Conservation (phyloP, 2,888 invertebrate genomes). For the Heliconius charithonia region DNA sequence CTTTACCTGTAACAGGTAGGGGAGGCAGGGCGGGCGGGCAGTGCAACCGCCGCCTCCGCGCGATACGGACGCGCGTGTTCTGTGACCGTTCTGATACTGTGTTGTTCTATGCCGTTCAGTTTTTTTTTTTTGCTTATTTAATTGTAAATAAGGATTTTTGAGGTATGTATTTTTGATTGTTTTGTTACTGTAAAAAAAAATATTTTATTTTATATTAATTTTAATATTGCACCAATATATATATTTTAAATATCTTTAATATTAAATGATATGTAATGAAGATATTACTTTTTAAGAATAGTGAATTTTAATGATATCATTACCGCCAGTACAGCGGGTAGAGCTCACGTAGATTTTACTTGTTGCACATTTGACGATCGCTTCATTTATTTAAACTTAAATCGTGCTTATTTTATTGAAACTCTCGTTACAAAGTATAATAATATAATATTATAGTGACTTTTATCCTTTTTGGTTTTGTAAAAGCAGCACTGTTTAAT, state of each 20-base stretch:
- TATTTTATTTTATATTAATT: background rate
- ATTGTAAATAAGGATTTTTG: slow-evolving; percentile 26
- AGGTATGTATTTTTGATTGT: slow-evolving; percentile 33
- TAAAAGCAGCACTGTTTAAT: too few relatives aligned
- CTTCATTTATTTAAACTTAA: slow-evolving; percentile 41
- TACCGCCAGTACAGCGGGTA: slow-evolving; percentile 36
- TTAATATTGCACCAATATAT: background rate
- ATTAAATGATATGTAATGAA: background rate
- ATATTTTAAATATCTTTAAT: background rate
- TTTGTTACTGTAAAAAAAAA: slow-evolving; percentile 1
- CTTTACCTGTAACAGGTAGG: slow-evolving; percentile 80
- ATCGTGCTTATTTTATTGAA: background rate
- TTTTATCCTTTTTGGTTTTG: background rate
- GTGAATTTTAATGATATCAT: slow-evolving; percentile 41
- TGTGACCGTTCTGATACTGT: slow-evolving; percentile 43
- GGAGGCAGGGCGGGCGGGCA: slow-evolving; percentile 65
- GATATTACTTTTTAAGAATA: background rate
- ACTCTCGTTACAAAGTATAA: too few relatives aligned
- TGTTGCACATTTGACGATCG: slow-evolving; percentile 62
- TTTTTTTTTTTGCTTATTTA: slow-evolving; percentile 25
- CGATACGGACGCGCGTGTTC: slow-evolving; percentile 61
- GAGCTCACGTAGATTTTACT: slow-evolving; percentile 57
- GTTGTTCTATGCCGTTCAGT: slow-evolving; percentile 38
- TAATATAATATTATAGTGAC: background rate
- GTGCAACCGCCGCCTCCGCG: slow-evolving; percentile 70